phyloP scores from a whole-genome alignment of 2,888 invertebrate genomes.

The Callyntrura guangdongensis region DNA sequence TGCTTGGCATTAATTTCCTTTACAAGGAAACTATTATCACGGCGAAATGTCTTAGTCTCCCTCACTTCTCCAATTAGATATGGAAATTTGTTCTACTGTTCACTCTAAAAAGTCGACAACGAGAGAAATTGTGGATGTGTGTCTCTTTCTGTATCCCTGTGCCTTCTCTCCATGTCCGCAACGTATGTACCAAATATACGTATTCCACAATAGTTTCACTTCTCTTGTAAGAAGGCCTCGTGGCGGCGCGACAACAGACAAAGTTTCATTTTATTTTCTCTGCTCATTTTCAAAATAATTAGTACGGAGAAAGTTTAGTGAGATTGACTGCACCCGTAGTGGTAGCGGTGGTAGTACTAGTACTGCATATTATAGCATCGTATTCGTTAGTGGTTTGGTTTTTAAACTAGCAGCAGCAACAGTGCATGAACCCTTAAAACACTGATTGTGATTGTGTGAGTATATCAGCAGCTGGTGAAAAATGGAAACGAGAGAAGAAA shows the following conservation, averaged over 20 bases:
- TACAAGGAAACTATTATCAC: constrained; percentile 79
- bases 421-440: constrained; percentile 9
- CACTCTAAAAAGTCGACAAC: constrained; percentile 59
- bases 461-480: constrained; percentile 62
- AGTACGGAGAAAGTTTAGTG: constrained; percentile 59
- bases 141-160: background rate
- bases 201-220: background rate
- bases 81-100: constrained; percentile 80
- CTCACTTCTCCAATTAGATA: constrained; percentile 81
- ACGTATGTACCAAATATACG: background rate
- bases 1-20: constrained; percentile 82
- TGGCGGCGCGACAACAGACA: constrained; percentile 27
- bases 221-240: constrained; percentile 18
- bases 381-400: constrained; percentile 31
- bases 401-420: constrained; percentile 18
- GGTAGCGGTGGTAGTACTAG: background rate
- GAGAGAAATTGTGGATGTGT: constrained; percentile 19
- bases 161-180: background rate
- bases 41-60: constrained; percentile 75
- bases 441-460: constrained; percentile 32
- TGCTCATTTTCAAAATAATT: constrained; percentile 66
- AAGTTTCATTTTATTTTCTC: constrained; percentile 62
- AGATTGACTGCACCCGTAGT: constrained; percentile 63
- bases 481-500: constrained; percentile 55
- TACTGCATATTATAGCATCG: too few relatives aligned